Conservation (phyloP, 2,888 invertebrate genomes). For the Leptopterna dolabrata region DNA sequence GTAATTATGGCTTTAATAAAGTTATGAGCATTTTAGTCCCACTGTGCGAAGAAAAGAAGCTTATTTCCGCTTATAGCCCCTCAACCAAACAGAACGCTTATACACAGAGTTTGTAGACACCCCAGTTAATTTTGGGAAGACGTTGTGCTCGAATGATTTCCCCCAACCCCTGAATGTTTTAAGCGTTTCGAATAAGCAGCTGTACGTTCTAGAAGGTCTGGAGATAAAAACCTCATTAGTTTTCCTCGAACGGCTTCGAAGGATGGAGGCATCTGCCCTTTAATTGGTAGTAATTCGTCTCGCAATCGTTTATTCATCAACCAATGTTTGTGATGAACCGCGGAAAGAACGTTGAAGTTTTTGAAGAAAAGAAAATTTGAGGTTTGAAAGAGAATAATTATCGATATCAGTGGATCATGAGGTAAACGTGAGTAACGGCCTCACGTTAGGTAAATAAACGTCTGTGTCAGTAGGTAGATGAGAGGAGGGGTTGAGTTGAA, state of each 20-base stretch:
- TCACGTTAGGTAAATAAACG: no score
- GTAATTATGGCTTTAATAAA: no score
- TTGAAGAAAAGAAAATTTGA: no score
- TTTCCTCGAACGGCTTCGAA: neutral
- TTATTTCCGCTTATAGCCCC: no score
- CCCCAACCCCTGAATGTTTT: neutral
- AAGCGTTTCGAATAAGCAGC: constrained; percentile 23
- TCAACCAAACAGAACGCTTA: neutral
- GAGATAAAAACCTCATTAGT: constrained; percentile 31
- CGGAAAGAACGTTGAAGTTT: no score
- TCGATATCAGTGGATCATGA: no score
- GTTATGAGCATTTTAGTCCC: no score
- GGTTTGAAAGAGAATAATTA: neutral
- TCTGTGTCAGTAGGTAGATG: no score
- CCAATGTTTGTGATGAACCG: neutral
- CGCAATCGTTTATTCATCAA: constrained; percentile 17
- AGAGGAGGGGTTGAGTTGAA: no score
- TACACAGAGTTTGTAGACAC: neutral
- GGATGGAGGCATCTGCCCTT: constrained; percentile 34
- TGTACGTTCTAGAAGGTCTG: constrained; percentile 13
- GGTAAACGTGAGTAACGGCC: no score
- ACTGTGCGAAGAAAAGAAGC: no score
- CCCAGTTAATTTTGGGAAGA: neutral
- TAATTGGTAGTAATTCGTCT: constrained; percentile 35
- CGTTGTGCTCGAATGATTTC: neutral